Conservation (phyloP, 2,888 invertebrate genomes). For the Cantharis rufa region DNA sequence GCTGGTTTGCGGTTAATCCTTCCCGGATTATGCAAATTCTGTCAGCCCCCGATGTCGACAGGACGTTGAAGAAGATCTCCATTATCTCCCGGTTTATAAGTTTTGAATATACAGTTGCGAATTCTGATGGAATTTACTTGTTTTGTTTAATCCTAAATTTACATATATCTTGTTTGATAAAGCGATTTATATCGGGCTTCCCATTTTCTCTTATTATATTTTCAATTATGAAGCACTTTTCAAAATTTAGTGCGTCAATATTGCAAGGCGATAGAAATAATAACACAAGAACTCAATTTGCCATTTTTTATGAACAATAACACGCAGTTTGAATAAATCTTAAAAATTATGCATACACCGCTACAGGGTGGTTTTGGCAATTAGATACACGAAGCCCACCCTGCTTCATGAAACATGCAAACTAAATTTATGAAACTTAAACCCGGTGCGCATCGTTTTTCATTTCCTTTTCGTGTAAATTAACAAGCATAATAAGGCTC, state of each 20-base stretch:
- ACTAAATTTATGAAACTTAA: neutral
- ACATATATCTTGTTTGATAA: slow-evolving; percentile 48
- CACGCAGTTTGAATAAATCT: neutral
- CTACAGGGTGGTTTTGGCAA: neutral
- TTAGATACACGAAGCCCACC: neutral
- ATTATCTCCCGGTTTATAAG: slow-evolving; percentile 32
- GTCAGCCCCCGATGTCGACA: slow-evolving; percentile 34
- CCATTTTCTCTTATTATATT: neutral
- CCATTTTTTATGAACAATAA: neutral
- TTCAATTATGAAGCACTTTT: neutral
- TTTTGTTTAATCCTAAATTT: slow-evolving; percentile 47
- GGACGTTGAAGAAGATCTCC: slow-evolving; percentile 31
- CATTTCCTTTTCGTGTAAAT: neutral
- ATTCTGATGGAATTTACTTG: slow-evolving; percentile 31
- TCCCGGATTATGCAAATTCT: slow-evolving; percentile 44
- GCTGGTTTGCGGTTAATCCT: slow-evolving; percentile 41
- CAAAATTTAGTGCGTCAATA: neutral
- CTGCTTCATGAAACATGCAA: neutral
- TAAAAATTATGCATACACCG: neutral
- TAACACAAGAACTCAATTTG: neutral
- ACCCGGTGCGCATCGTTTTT: neutral
- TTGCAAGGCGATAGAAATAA: neutral
- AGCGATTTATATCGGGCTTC: slow-evolving; percentile 11
- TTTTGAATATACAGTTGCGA: slow-evolving; percentile 32
- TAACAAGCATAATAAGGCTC: neutral